Evolutionary conservation across 2,113 vertebrate genomes (phyloP).

Genomic region (Coracopsis vasa): DNA sequence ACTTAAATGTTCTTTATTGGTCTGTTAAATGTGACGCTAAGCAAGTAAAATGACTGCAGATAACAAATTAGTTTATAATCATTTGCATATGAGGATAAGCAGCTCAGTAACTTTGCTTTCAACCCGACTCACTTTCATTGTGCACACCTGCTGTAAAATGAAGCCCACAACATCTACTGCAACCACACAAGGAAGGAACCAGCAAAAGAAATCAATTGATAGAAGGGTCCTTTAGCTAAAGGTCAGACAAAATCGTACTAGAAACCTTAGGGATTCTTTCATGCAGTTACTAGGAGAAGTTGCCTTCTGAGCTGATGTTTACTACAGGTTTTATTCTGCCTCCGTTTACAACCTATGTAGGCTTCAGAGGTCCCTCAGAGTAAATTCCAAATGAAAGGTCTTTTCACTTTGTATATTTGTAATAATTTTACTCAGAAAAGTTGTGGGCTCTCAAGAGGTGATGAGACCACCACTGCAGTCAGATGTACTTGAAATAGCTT

Average conservation of each 20-base stretch:
- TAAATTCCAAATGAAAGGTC: constrained; percentile 12
- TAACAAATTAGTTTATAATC: not conserved
- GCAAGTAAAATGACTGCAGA: not conserved
- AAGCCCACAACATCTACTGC: not conserved
- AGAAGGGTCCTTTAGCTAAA: constrained; percentile 20
- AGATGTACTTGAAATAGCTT: not conserved
- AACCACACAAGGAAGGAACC: not conserved
- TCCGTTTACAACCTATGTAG: not conserved
- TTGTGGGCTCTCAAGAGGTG: not conserved
- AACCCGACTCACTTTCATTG: not conserved
- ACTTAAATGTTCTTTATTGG: not conserved
- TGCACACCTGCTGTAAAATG: not conserved
- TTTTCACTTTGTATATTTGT: not conserved
- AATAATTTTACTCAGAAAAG: not conserved
- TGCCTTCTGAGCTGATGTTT: not conserved
- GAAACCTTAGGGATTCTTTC: not conserved
- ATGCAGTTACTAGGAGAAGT: not conserved
- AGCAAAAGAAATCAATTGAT: not conserved
- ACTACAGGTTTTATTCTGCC: not conserved
- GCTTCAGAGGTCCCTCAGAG: not conserved
- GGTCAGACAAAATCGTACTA: not conserved
- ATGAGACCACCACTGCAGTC: not conserved
- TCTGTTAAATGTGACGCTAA: not conserved
- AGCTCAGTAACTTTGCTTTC: not conserved
- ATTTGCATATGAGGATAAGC: not conserved